These are phyloP conservation scores for Drosophila koepferae DNA, from an alignment of 2,888 invertebrate genomes.

Conservation along the genomic window DNA sequence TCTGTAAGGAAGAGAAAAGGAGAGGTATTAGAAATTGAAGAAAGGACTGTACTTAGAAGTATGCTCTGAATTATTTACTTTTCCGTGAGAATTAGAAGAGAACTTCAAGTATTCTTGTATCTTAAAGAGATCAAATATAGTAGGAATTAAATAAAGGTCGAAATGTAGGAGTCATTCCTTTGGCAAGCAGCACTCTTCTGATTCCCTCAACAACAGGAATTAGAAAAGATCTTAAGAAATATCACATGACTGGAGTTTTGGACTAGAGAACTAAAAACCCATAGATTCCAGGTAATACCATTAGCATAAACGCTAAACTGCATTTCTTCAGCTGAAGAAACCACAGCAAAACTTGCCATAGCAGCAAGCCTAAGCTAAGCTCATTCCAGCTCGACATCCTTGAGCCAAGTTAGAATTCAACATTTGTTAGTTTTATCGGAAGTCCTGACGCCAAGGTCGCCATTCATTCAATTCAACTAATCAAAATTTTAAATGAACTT, in stretches of 20 bases:
- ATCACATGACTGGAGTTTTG: too few species aligned
- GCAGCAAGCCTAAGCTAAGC: background rate
- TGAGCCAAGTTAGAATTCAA: background rate
- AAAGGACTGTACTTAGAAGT: too few species aligned
- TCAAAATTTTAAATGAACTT: constrained; percentile 76
- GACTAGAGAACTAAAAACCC: background rate
- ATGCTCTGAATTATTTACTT: background rate
- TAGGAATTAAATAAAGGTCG: too few species aligned
- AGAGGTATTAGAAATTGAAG: background rate
- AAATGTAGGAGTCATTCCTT: too few species aligned
- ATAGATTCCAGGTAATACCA: background rate
- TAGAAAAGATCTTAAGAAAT: too few species aligned
- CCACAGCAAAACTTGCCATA: background rate
- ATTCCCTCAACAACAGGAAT: too few species aligned
- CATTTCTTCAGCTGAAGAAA: background rate
- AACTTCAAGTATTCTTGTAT: too few species aligned
- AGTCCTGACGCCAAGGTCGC: constrained; percentile 53
- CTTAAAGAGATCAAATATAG: too few species aligned
- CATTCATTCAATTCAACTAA: constrained; percentile 46
- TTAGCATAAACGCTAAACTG: background rate
- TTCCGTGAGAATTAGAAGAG: too few species aligned
- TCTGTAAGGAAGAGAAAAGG: constrained; percentile 88
- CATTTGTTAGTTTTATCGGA: constrained; percentile 15
- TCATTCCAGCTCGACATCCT: background rate
- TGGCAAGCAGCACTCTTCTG: too few species aligned